Percentiles rank a stretch among this genome's conserved stretches.
Conservation (phyloP, 2,888 invertebrate species). For the Lacanobia oleracea region DNA sequence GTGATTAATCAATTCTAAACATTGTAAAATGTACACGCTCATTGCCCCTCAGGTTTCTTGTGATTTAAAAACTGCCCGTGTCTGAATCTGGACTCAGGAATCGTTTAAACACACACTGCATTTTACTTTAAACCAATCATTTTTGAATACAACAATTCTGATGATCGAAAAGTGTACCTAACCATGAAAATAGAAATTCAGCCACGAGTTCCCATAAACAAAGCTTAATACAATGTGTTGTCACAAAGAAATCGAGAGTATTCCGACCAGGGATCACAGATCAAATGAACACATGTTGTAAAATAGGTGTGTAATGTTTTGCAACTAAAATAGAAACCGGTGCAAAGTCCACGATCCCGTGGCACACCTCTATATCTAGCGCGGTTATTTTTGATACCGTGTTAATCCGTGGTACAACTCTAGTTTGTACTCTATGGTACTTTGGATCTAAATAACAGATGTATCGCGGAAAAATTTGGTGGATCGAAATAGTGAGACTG, state of each 20-base stretch:
- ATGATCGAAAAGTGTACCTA: not conserved
- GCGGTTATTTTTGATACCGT: slow-evolving; percentile 58
- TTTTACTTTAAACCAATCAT: not conserved
- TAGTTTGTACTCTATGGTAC: slow-evolving; percentile 37
- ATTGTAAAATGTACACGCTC: too few relatives aligned
- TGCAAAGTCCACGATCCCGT: slow-evolving; percentile 57
- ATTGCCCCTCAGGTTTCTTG: too few relatives aligned
- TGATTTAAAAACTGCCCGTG: too few relatives aligned
- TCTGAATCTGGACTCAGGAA: too few relatives aligned
- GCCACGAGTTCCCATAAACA: not conserved
- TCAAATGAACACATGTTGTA: not conserved
- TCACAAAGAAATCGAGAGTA: slow-evolving; percentile 20
- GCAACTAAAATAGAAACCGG: slow-evolving; percentile 57
- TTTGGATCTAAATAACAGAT: slow-evolving; percentile 42
- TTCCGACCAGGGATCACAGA: slow-evolving; percentile 10
- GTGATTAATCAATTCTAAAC: too few relatives aligned
- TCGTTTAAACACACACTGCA: too few relatives aligned
- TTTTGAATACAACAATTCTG: not conserved
- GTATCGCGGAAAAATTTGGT: slow-evolving; percentile 9
- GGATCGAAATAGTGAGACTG: not conserved
- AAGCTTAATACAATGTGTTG: not conserved
- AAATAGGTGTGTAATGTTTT: slow-evolving; percentile 52
- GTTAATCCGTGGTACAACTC: slow-evolving; percentile 29
- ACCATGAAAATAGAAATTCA: not conserved
- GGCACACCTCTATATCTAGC: slow-evolving; percentile 62